Evolutionary conservation across 2,888 invertebrate genomes (phyloP), one percentile per base, ranked within the genome.

Genomic region (Drosophila rubida): DNA sequence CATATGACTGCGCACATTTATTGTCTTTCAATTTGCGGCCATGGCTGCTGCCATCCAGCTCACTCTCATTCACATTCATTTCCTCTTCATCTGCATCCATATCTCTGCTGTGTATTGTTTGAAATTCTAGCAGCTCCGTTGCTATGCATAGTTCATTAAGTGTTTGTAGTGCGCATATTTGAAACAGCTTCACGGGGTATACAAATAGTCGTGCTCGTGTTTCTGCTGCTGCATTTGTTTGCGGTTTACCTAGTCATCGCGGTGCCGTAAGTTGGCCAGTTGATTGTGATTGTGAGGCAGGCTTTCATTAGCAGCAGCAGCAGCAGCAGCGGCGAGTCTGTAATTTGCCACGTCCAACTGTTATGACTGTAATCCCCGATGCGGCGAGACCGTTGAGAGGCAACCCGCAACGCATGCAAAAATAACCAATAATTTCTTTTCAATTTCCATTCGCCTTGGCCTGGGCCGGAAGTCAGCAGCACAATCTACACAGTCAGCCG

Each of bases 11-110:
- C 86, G 78, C 85, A 79, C 80, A 83, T 88, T 90, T 89, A 89
- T 90, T 89, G 90, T 90, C 89, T 89, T 88, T 89, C 89, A 89
- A 89, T 90, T 90, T 89, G 90, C 71, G 84, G 81, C 79, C 73
- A 72, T 67, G 67, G 62, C 60, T 64, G 64, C 35, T n/a, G n/a
- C 7, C 41, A 14, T 2, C 41, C 6, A 25, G 8, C 30, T 32
- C n/a, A 4, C n/a, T 32, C 30, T 32, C 30, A n/a, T 2, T 4
- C 30, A 1, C 27, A 11, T 53, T 41, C 16, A 41, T 6, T 8
- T 5, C n/a, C 7, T 5, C 14, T 32, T 11, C 14, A 4, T 35
- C 7, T 44, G 5, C 7, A 3, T 11, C 5, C 37, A 9, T 8
- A 25, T 25, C 42, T 23, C 0, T 11, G 13, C 30, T 16, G 8